Percentiles rank a stretch among this genome's conserved stretches.
Conservation (phyloP, 2,113 vertebrate genomes). For the Urocitellus parryii region DNA sequence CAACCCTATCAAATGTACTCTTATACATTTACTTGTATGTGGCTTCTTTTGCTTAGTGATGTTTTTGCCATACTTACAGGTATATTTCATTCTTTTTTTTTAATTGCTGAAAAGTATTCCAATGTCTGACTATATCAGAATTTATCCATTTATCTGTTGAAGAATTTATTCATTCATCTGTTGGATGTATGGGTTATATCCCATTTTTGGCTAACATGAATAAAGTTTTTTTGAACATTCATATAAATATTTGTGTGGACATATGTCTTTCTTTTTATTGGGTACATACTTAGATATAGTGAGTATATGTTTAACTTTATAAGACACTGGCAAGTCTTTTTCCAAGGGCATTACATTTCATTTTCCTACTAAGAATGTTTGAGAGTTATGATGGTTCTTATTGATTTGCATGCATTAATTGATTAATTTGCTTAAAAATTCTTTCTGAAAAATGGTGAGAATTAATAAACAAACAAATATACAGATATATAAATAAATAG, state of each 20-base stretch:
- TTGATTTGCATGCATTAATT: not conserved
- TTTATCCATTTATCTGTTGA: not conserved
- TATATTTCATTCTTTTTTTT: not conserved
- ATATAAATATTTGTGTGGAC: not conserved
- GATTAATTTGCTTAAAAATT: not conserved
- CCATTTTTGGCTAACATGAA: conserved; percentile 27
- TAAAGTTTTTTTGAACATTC: conserved; percentile 3
- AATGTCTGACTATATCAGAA: not conserved
- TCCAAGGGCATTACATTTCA: not conserved
- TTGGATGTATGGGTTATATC: conserved; percentile 4
- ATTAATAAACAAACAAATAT: not conserved
- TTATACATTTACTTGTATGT: not conserved
- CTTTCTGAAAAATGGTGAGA: not conserved
- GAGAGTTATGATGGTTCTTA: not conserved
- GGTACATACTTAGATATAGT: not conserved
- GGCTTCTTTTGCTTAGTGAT: not conserved
- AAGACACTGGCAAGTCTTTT: not conserved
- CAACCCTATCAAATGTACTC: not conserved
- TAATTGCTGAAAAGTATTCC: not conserved
- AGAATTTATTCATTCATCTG: not conserved
- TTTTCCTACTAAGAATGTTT: not conserved
- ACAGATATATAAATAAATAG: not conserved
- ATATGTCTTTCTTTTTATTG: not conserved
- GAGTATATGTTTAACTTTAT: not conserved
- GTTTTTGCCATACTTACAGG: not conserved